Percentiles rank a stretch among this genome's conserved stretches.
These are phyloP conservation scores for Cnemophilus loriae DNA, from an alignment of 2,113 vertebrate genomes.

Conservation along the genomic window DNA sequence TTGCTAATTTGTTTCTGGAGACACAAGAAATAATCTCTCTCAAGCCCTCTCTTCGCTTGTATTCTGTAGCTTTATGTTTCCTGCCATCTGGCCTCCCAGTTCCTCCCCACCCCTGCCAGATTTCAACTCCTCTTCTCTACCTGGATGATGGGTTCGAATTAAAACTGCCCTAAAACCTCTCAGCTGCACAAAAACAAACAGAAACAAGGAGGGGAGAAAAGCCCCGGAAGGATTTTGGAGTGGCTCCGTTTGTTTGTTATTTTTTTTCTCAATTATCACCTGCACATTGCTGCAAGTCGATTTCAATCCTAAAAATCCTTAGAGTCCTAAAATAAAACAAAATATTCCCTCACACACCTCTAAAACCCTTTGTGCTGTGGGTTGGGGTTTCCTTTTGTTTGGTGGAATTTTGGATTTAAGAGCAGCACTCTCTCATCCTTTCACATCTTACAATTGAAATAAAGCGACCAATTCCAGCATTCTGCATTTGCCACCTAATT, in stretches of 20 bases:
- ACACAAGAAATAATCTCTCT: background rate
- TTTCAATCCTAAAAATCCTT: background rate
- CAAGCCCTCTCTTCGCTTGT: background rate
- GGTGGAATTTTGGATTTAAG: background rate
- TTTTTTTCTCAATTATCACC: background rate
- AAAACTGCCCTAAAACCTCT: background rate
- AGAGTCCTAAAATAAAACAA: background rate
- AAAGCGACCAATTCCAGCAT: background rate
- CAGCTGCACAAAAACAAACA: background rate
- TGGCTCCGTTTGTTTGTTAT: background rate
- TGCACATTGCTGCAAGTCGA: background rate
- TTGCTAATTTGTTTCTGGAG: background rate
- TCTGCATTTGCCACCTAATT: background rate
- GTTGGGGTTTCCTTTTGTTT: background rate
- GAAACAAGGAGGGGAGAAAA: background rate
- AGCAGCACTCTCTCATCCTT: background rate
- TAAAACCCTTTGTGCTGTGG: background rate
- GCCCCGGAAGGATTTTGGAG: background rate
- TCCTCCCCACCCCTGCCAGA: background rate
- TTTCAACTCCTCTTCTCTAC: background rate
- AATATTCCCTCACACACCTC: background rate
- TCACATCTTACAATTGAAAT: accelerated
- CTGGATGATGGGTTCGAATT: background rate
- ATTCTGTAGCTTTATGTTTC: background rate
- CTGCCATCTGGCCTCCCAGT: conserved; percentile 12